These are phyloP conservation scores for Parazoanthus swiftii DNA, from an alignment of 92 coral and sea anemone genomes.

Conservation along the genomic window DNA sequence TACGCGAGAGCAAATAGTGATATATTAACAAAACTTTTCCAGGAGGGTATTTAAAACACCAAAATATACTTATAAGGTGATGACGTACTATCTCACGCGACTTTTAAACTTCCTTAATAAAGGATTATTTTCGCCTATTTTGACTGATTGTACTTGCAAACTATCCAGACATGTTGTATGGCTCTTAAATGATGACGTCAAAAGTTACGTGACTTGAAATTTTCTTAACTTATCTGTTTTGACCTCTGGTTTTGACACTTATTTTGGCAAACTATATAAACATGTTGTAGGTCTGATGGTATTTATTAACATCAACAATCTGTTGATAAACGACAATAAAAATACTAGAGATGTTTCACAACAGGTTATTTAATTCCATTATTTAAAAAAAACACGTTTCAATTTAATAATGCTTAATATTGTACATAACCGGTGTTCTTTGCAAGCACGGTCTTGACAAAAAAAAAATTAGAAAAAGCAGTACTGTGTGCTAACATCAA, in stretches of 20 bases:
- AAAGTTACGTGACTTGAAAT: too few relatives aligned
- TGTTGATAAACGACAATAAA: neutral
- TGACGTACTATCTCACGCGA: too few relatives aligned
- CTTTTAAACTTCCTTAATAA: too few relatives aligned
- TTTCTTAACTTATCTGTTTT: too few relatives aligned
- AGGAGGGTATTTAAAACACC: too few relatives aligned
- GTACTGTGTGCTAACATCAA: neutral
- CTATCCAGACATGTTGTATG: too few relatives aligned
- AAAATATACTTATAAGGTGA: too few relatives aligned
- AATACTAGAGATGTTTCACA: neutral
- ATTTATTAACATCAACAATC: conserved; percentile 1
- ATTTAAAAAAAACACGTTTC: neutral
- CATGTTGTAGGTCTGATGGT: neutral
- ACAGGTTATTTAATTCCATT: neutral
- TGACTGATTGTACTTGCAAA: too few relatives aligned
- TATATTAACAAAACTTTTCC: too few relatives aligned
- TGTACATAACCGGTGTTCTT: neutral
- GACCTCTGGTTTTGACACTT: neutral
- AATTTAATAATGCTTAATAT: neutral
- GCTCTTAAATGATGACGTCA: too few relatives aligned
- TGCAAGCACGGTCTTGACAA: conserved; percentile 1
- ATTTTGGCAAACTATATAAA: neutral
- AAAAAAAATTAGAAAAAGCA: neutral
- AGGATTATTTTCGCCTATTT: too few relatives aligned
- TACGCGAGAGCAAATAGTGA: too few relatives aligned